Evolutionary conservation across 1,140 invertebrate genomes (phyloP), one percentile per base, ranked within the genome.

Genomic region (Halictus rubicundus): DNA sequence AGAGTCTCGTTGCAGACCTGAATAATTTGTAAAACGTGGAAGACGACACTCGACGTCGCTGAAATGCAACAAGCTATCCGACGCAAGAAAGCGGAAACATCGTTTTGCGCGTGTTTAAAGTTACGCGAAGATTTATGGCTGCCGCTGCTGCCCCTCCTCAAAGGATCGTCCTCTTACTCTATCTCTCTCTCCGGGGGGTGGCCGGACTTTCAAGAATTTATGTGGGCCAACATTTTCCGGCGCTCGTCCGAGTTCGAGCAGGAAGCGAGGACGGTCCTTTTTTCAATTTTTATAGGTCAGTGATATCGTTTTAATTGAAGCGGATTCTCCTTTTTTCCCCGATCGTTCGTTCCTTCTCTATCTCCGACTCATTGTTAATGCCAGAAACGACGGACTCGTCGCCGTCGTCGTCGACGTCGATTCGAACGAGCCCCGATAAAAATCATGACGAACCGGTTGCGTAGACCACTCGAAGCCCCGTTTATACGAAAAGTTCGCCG

Each of bases 401-500:
- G 39, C 16, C 37, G 21, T 23, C 63, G 21, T 23, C 23, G 32
- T 39, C 21, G 39, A 9, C 10, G 42, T 1, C 42, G 21, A 7
- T 39, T 46, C n/a, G 64, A 16, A n/a, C 23, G 14, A 25, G 1
- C n/a, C 32, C 39, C n/a, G 64, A 66, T 66, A 66, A 46, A 49
- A 66, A 42, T 46, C 64, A 14, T 6, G n/a, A 21, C 9, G n/a
- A 25, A n/a, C 16, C 42, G 21, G 32, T 23, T 66, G 64, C 64
- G 64, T 66, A 49, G 39, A 66, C 64, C 39, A 46, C 64, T 66
- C 64, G 42, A 66, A 25, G 64, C 64, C 64, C 14, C 64, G 39
- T 46, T 66, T 42, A 46, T 66, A 49, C 64, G 64, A 66, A 66
- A 66, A 66, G 64, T 66, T 66, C 4, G n/a, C 64, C 64, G 60